phyloP scores from a whole-genome alignment of 2,113 vertebrate species.

The Echinops telfairi region DNA sequence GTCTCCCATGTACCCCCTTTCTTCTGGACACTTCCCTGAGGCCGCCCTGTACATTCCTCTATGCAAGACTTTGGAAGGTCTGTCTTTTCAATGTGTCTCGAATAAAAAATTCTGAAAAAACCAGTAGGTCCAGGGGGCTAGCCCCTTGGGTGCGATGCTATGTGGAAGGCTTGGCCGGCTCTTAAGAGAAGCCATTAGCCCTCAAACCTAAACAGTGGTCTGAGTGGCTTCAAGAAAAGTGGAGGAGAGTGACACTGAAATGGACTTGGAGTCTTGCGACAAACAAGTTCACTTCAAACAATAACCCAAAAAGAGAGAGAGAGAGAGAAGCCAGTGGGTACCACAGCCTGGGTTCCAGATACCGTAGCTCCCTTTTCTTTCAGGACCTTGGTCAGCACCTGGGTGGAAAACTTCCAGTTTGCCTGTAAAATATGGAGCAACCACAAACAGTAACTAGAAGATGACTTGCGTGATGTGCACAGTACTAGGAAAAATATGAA shows the following conservation, averaged over 20 bases:
- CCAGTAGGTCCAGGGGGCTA: not conserved
- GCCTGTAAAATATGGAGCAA: not conserved
- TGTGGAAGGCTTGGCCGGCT: not conserved
- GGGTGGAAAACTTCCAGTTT: not conserved
- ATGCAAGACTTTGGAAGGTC: constrained; percentile 13
- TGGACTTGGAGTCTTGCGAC: no score
- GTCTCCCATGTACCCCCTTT: not conserved
- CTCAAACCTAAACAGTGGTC: no score
- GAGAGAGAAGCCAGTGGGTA: not conserved
- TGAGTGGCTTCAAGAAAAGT: no score
- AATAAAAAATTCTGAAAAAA: constrained; percentile 11
- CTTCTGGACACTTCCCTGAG: not conserved
- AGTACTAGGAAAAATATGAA: constrained; percentile 12
- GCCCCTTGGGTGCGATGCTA: not conserved
- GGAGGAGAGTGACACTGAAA: no score
- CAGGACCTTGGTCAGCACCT: constrained; percentile 76
- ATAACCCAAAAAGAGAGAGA: no score
- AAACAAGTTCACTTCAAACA: no score
- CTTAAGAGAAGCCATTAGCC: not conserved
- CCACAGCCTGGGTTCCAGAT: not conserved
- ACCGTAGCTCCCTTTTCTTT: not conserved
- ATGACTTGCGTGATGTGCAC: not conserved
- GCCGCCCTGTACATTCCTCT: constrained; percentile 5
- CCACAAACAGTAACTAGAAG: constrained; percentile 9
- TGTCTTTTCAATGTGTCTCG: constrained; percentile 43